Evolutionary conservation across 2,113 vertebrate species (phyloP), one percentile per base, ranked within the genome.

Genomic region (Aegypius monachus): DNA sequence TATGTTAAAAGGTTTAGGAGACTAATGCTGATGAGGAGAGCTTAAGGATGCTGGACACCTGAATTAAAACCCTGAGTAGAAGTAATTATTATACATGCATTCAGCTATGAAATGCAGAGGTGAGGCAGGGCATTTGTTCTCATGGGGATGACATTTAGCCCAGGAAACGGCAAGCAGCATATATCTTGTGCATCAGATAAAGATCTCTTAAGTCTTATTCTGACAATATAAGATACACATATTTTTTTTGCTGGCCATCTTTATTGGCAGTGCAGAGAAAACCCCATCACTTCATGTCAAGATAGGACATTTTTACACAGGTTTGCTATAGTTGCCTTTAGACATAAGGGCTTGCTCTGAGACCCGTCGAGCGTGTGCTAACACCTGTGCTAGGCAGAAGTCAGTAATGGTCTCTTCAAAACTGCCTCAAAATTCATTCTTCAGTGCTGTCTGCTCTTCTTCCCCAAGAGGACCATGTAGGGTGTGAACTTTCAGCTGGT

Each of bases 351-450:
- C 55, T 68, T 45, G 38, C 67, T 95, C 78, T 75, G 63, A 81
- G 81, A 42, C 47, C 65, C 5, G 1, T 48, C 0, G 0, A 70
- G 73, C 2, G 0, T 8, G 4, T 42, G 38, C 58, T 53, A 22
- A 43, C 34, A 47, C 45, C 25, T 38, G 10, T 38, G 32, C 36
- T 43, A 61, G 78, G 61, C 38, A 95, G 26, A 65, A 91, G 26
- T 59, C 77, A 84, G 38, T 63, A 71, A 65, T 2, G 15, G 18
- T 31, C 68, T 89, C 81, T 93, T 91, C 84, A 91, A 32, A 84
- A 87, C 32, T 43, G 87, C 56, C 67, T 86, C 67, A 40, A 50
- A 95, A 77, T 75, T 18, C 17, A 13, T 50, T 56, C 66, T 53
- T 47, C 53, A 65, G 36, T 61, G 70, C 67, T 66, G 17, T n/a